Base-by-base conservation (phyloP, 1,140 invertebrate genomes). In the Sogatella furcifera region DNA sequence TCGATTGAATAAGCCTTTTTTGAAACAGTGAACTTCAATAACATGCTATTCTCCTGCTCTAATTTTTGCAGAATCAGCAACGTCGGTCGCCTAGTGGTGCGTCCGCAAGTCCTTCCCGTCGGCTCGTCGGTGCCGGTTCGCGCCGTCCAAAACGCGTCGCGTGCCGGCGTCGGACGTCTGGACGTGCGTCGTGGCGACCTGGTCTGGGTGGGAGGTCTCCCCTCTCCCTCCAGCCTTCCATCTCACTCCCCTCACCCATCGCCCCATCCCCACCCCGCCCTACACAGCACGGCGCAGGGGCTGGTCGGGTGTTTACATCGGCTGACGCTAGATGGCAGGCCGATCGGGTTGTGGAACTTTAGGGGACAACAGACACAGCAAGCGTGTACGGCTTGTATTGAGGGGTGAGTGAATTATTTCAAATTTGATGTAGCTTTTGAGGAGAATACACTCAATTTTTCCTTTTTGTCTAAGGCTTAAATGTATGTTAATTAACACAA, bases 271-370 rank as follows among this genome's bases (percentile, higher is more conserved):
- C 65, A 63, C 28, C 66, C 60, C 19, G 64, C 65, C 57, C 62
- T 69, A 22, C 65, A 58, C 55, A 68, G 53, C 31, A 71, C 49
- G 14, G 82, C 1, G 34, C 9, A 10, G 34, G 34, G 34, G 11
- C 71, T 87, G 5, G 77, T 81, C 19, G 91, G 88, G 0, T 94
- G 92, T 59, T 76, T 95, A 6, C 81, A 92, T 71, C 82, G 89
- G 62, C 74, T 95, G 0, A 78, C 79, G 61, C 74, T 92, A 1
- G 89, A 96, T 72, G 85, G 84, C 5, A 79, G 83, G 31, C 82
- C 80, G 0, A 74, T 97, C 49, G 93, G 94, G 0, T 75, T 97
- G 0, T 97, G 91, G 90, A 91, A 95, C 73, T 97, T 95, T 69
- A 75, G 78, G 31, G 79, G 83, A 60, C 72, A 77, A 24, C 71